Evolutionary conservation across 2,888 invertebrate genomes (phyloP).

Genomic region (Cyaniris semiargus): DNA sequence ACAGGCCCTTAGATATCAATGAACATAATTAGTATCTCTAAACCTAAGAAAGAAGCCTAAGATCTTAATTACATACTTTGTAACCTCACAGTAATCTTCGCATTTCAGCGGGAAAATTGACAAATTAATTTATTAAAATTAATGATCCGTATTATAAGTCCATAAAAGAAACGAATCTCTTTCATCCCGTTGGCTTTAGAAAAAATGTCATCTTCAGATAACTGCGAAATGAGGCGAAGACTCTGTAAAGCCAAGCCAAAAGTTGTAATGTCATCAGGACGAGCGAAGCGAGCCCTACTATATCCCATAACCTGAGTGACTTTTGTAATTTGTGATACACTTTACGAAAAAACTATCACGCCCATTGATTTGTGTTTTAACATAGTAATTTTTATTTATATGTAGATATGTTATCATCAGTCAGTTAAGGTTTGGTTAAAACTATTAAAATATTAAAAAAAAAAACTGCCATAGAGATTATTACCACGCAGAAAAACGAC

Average conservation of each 20-base stretch:
- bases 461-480: no score
- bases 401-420: no score
- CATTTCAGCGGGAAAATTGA: neutral
- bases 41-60: neutral
- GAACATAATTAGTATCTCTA: neutral
- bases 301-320: no score
- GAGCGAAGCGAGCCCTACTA: no score
- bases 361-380: no score
- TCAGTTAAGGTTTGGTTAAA: no score
- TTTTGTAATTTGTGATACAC: no score
- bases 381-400: no score
- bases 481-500: no score
- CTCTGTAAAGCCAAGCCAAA: neutral
- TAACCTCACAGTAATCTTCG: neutral
- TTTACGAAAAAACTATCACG: no score
- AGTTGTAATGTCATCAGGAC: neutral
- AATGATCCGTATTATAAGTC: neutral
- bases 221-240: neutral
- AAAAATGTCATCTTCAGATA: neutral
- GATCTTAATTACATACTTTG: neutral
- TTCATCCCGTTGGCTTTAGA: neutral
- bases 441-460: no score
- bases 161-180: neutral
- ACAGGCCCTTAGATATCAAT: no score
- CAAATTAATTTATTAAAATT: conserved; percentile 11